A percentile compares a stretch with the other conserved stretches of the same genome.
These are phyloP conservation scores for Cuniculus paca DNA, from an alignment of 2,797 vertebrate genomes.

Conservation along the genomic window DNA sequence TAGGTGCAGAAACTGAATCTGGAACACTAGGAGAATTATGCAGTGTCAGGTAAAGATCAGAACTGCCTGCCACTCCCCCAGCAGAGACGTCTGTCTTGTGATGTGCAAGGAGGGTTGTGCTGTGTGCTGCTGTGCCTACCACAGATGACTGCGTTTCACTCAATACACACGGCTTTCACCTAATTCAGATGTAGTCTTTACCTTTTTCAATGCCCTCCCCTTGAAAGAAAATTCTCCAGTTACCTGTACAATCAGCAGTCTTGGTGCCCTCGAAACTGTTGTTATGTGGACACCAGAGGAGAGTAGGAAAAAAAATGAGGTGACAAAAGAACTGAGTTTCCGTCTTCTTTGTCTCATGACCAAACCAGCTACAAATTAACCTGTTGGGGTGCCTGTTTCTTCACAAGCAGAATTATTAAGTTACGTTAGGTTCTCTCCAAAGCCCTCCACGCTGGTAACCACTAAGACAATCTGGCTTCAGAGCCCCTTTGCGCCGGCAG, in stretches of 20 bases:
- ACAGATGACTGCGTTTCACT: background rate
- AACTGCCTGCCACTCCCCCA: background rate
- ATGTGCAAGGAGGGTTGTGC: background rate
- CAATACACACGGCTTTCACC: background rate
- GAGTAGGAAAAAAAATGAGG: background rate
- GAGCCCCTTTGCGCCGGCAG: background rate
- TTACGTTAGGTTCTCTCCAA: background rate
- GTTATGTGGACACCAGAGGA: background rate
- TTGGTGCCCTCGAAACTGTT: background rate
- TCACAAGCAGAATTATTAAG: background rate
- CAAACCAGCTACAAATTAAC: background rate
- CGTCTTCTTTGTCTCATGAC: background rate
- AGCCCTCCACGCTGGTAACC: background rate
- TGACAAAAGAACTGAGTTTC: background rate
- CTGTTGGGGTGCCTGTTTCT: background rate
- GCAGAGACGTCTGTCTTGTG: background rate
- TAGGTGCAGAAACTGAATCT: background rate
- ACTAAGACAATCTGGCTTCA: background rate
- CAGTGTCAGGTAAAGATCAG: background rate
- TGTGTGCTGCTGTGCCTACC: background rate
- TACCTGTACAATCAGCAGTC: background rate
- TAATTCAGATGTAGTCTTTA: background rate
- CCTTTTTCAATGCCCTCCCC: background rate
- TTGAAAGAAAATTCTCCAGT: slow-evolving; percentile 48
- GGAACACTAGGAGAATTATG: background rate